Conservation (phyloP, 2,888 invertebrate genomes). For the Alloplasta piceator region DNA sequence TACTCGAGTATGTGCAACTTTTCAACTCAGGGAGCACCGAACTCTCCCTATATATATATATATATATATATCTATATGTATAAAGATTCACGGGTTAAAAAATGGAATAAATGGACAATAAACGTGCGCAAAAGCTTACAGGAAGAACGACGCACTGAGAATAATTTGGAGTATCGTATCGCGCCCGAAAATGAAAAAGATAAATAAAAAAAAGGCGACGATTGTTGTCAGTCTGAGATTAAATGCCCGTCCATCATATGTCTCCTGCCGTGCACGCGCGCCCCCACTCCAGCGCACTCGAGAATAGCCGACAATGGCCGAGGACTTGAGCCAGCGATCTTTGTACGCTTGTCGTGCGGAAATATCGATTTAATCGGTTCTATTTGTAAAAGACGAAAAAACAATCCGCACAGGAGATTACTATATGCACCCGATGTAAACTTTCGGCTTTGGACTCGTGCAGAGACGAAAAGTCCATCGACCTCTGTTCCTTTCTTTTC, state of each 20-base stretch:
- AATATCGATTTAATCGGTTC: constrained; percentile 52
- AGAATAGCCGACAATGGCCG: constrained; percentile 45
- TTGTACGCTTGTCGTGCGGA: not conserved
- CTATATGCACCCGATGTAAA: not conserved
- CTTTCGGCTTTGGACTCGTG: constrained; percentile 11
- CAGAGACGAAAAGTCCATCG: constrained; percentile 47
- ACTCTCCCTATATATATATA: not conserved
- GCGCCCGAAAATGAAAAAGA: constrained; percentile 19
- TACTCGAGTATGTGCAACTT: constrained; percentile 10
- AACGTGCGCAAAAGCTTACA: not conserved
- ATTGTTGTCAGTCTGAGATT: constrained; percentile 60
- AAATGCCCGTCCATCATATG: constrained; percentile 53
- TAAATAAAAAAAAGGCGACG: constrained; percentile 10
- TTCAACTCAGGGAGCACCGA: not conserved
- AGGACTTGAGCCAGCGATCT: not conserved
- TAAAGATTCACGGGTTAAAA: not conserved
- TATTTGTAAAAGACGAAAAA: constrained; percentile 13
- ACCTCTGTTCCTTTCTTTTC: constrained; percentile 22
- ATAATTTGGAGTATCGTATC: constrained; percentile 13
- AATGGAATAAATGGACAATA: not conserved
- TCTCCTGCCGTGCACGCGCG: not conserved
- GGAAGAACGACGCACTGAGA: not conserved
- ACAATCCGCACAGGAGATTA: not conserved
- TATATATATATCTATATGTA: too few species aligned
- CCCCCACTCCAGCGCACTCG: constrained; percentile 8